Evolutionary conservation across 2,797 vertebrate species (phyloP), one percentile per base, ranked within the genome.

Genomic region (Acipenser transmontanus): DNA sequence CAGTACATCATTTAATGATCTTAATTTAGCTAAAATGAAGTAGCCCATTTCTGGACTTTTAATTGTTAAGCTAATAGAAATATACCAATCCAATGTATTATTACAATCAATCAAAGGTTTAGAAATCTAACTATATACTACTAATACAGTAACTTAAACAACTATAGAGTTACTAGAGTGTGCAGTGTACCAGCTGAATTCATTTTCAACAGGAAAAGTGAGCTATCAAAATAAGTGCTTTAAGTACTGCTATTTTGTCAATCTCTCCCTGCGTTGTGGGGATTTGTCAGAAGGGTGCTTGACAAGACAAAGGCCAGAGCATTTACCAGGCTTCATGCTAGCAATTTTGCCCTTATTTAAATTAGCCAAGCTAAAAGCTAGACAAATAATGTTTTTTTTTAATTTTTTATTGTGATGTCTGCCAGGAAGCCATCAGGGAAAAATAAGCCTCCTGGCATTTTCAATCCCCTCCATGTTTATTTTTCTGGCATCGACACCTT

Each of bases 351-450:
- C 63, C 67, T 64, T 59, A 67, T 66, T 63, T 54, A 67, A 73
- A 71, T 67, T 63, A 61, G 60, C 60, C 17, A 8, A 61, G 69
- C 70, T 79, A 76, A 77, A 76, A 75, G 68, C 63, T 68, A 68
- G 70, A 69, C 72, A 70, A 68, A 72, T 54, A 66, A 47, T 66
- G 34, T 34, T 34, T 34, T 34, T 34, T 4, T 20, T 20, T 1
- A 1, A 20, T 57, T 20, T 61, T 6, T 34, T 34, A 34, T 34
- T 17, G 14, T 61, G 60, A 7, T 61, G 13, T 61, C 12, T 61
- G 60, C 60, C 60, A 61, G 60, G 60, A 61, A 61, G 60, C 60
- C 60, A 14, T 61, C 60, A 34, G 17, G 17, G 11, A 17, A 34
- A 34, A 61, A 61, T 9, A 47, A 61, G 60, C 60, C 47, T 34